These are phyloP conservation scores for Tribolium freemani DNA, from an alignment of 2,888 invertebrate species.

Conservation along the genomic window DNA sequence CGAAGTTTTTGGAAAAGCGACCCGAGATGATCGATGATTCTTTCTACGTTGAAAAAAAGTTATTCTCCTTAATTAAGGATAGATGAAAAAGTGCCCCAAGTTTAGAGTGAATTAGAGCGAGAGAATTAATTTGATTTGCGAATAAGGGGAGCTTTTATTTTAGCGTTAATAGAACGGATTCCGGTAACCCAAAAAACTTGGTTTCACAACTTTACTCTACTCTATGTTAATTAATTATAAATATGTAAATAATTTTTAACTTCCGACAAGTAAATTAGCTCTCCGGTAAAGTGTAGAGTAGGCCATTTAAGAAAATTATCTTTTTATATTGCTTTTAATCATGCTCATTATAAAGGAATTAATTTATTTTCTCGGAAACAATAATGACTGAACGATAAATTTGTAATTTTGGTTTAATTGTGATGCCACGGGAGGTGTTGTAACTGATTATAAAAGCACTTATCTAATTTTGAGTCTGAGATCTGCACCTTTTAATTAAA, in stretches of 20 bases:
- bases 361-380: background rate
- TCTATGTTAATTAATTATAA: background rate
- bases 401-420: background rate
- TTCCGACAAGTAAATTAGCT: background rate
- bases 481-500: background rate
- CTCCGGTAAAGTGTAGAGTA: background rate
- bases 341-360: background rate
- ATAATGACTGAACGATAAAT: background rate
- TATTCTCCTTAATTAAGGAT: background rate
- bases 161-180: background rate
- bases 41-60: background rate
- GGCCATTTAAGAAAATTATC: background rate
- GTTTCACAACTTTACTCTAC: background rate
- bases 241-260: background rate
- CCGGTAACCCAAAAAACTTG: background rate
- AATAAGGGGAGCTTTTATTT: slow-evolving; percentile 6
- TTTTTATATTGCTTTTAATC: background rate
- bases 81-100: slow-evolving; percentile 19
- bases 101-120: slow-evolving; percentile 14
- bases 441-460: background rate
- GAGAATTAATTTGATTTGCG: slow-evolving; percentile 21
- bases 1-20: background rate
- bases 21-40: background rate
- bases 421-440: background rate
- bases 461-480: background rate